Conservation (phyloP, 2,888 invertebrate genomes). For the Schrankia costaestrigalis region DNA sequence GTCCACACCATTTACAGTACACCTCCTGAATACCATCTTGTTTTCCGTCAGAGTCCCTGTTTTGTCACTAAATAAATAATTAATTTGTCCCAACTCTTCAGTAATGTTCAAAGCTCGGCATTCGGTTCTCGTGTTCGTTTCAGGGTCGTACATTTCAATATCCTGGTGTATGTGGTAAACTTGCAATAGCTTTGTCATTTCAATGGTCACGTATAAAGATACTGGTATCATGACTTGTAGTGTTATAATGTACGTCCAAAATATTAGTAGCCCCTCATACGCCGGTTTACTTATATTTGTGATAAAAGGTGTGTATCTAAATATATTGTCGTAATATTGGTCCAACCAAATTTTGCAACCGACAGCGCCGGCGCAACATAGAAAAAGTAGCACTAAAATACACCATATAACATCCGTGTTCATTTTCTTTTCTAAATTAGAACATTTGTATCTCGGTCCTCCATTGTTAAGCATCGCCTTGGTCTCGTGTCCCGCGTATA, state of each 20-base stretch:
- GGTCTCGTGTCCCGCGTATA: constrained; percentile 98
- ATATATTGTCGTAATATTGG: constrained; percentile 61
- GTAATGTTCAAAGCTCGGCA: constrained; percentile 98
- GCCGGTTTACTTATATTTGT: constrained; percentile 81
- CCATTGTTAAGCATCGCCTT: constrained; percentile 99
- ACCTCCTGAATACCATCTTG: constrained; percentile 96
- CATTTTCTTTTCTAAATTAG: constrained; percentile 94
- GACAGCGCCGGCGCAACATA: constrained; percentile 95
- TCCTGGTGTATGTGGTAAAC: constrained; percentile 97
- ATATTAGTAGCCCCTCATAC: constrained; percentile 90
- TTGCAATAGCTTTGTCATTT: constrained; percentile 97
- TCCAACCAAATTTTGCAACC: constrained; percentile 94
- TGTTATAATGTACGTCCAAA: constrained; percentile 97
- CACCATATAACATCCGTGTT: constrained; percentile 98
- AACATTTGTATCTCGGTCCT: constrained; percentile 95
- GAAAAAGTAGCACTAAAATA: constrained; percentile 92
- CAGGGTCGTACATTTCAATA: constrained; percentile 90
- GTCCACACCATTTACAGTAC: constrained; percentile 93
- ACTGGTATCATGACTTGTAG: constrained; percentile 98
- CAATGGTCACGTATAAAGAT: constrained; percentile 97
- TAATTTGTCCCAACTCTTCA: constrained; percentile 96
- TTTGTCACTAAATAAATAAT: constrained; percentile 97
- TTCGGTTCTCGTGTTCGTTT: constrained; percentile 86
- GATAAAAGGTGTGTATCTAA: constrained; percentile 84
- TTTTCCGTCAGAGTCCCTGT: constrained; percentile 99